Evolutionary conservation across 2,113 vertebrate genomes (phyloP).

Genomic region (Trochalopteron elliotii): DNA sequence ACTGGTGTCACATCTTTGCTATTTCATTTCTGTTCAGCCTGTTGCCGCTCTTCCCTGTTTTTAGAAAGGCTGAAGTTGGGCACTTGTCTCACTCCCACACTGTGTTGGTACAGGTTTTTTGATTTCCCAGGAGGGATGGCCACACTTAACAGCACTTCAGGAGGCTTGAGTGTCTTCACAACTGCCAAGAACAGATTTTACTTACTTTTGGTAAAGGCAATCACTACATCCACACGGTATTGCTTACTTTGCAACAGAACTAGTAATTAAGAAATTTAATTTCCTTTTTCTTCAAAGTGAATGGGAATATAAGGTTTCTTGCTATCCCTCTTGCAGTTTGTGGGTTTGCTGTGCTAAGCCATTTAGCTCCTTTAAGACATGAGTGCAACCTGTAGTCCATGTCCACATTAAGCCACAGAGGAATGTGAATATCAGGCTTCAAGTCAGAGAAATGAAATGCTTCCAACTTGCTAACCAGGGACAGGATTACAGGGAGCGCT

Average conservation of each 20-base stretch:
- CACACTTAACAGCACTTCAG: background rate
- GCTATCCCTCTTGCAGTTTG: background rate
- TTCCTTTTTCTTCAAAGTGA: background rate
- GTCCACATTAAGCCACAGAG: background rate
- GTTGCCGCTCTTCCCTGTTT: background rate
- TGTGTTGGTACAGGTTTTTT: background rate
- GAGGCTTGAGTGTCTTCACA: background rate
- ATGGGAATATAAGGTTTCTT: background rate
- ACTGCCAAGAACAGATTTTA: background rate
- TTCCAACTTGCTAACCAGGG: background rate
- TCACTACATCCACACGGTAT: background rate
- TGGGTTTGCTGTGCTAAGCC: background rate
- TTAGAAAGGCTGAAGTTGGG: background rate
- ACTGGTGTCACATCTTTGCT: background rate
- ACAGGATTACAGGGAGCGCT: background rate
- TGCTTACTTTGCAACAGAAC: background rate
- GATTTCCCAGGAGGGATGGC: background rate
- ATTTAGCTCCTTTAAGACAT: background rate
- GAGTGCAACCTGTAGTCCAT: background rate
- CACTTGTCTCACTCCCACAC: accelerated
- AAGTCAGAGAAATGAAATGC: background rate
- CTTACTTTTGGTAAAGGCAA: background rate
- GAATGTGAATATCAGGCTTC: background rate
- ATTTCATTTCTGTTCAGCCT: background rate
- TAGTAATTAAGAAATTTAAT: background rate